phyloP scores from a whole-genome alignment of 2,113 vertebrate species.

The Ochotona curzoniae region DNA sequence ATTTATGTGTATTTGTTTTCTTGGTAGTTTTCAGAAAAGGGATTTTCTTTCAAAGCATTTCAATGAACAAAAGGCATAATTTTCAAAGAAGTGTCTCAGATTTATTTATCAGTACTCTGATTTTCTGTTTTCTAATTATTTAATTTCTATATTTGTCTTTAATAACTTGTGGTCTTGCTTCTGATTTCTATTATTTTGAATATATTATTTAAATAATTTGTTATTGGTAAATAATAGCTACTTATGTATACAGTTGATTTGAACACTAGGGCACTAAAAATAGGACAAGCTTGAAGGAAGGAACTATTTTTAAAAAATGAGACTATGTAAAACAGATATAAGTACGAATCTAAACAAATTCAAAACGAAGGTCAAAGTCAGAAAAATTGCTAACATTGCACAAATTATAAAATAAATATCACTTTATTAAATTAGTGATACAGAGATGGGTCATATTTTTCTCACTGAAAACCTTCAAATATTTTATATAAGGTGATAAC shows the following conservation, averaged over 20 bases:
- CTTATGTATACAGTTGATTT: background rate
- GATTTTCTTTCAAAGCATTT: conserved; percentile 49
- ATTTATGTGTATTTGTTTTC: background rate
- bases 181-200: background rate
- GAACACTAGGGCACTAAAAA: background rate
- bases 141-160: background rate
- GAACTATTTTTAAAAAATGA: background rate
- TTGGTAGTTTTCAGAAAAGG: background rate
- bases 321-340: background rate
- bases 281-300: background rate
- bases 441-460: background rate
- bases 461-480: background rate
- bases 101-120: background rate
- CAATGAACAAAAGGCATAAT: background rate
- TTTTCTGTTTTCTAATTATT: conserved; percentile 26
- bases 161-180: background rate
- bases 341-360: background rate
- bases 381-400: background rate
- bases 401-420: background rate
- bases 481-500: background rate
- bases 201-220: background rate
- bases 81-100: background rate
- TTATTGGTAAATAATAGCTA: background rate
- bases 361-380: background rate
- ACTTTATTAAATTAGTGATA: background rate